A percentile compares a stretch with the other conserved stretches of the same genome.
These are phyloP conservation scores for Xenopus borealis DNA, from an alignment of 2,113 vertebrate species.

Conservation along the genomic window DNA sequence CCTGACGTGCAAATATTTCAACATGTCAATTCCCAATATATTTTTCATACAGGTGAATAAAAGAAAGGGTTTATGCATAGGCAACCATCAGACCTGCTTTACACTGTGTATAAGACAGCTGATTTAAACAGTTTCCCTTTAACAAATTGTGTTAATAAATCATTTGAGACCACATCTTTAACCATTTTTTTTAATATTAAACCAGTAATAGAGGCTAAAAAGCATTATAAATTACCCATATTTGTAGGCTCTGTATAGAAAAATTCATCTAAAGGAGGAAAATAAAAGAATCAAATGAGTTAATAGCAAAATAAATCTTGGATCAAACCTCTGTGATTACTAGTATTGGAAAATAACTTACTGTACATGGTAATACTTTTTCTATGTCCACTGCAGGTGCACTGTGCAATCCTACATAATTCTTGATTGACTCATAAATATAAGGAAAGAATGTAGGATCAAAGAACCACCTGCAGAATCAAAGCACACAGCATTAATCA, in stretches of 20 bases:
- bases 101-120: no score
- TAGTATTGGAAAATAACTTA: slow-evolving; percentile 19
- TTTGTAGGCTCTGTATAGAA: not conserved
- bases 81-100: no score
- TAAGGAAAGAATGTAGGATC: slow-evolving; percentile 42
- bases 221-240: no score
- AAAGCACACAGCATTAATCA: slow-evolving; percentile 43
- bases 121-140: no score
- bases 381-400: slow-evolving; percentile 30
- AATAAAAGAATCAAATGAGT: not conserved
- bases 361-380: slow-evolving; percentile 32
- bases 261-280: not conserved
- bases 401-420: slow-evolving; percentile 30
- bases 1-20: no score
- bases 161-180: no score
- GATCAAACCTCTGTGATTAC: slow-evolving; percentile 10
- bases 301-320: slow-evolving; percentile 24
- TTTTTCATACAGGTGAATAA: no score
- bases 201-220: no score
- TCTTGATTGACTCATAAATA: slow-evolving; percentile 47
- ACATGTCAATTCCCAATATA: no score
- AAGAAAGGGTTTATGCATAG: no score
- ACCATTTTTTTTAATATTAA: no score
- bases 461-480: slow-evolving; percentile 44
- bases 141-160: no score